phyloP scores from a whole-genome alignment of 2,888 invertebrate species.

The Poecilobothrus nobilitatus region DNA sequence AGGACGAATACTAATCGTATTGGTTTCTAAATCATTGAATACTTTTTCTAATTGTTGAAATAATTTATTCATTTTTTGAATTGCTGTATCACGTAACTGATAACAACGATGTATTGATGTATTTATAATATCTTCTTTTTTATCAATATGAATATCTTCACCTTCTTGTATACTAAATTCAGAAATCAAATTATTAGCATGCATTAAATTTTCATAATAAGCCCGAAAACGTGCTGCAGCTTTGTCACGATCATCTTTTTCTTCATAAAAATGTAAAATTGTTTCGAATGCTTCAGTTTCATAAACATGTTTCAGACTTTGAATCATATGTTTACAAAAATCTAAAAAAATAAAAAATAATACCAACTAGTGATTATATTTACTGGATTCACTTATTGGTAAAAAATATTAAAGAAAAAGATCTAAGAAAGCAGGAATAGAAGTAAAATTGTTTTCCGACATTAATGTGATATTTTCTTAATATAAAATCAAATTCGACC shows the following conservation, averaged over 20 bases:
- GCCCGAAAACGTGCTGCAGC: constrained; percentile 25
- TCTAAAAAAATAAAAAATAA: constrained; percentile 23
- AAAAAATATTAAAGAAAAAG: no score
- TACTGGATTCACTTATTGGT: no score
- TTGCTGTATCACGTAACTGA: constrained; percentile 29
- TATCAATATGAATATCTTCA: constrained; percentile 29
- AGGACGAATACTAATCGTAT: constrained; percentile 32
- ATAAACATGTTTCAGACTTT: constrained; percentile 28
- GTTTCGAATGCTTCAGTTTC: constrained; percentile 30
- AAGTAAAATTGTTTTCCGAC: no score
- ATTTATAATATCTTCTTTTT: constrained; percentile 31
- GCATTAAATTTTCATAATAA: constrained; percentile 34
- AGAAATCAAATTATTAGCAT: constrained; percentile 30
- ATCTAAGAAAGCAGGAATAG: no score
- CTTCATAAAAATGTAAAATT: constrained; percentile 31
- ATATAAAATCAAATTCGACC: no score
- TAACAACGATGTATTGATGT: constrained; percentile 33
- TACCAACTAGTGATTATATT: no score
- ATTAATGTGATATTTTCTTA: no score
- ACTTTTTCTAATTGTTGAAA: constrained; percentile 30
- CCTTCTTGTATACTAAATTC: constrained; percentile 29
- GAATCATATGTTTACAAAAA: constrained; percentile 27
- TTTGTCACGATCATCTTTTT: constrained; percentile 25
- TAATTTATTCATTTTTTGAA: constrained; percentile 31
- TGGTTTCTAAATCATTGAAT: constrained; percentile 27